Percentiles rank a stretch among this genome's conserved stretches.
These are phyloP conservation scores for Mallotus villosus DNA, from an alignment of 2,797 vertebrate species.

Conservation along the genomic window DNA sequence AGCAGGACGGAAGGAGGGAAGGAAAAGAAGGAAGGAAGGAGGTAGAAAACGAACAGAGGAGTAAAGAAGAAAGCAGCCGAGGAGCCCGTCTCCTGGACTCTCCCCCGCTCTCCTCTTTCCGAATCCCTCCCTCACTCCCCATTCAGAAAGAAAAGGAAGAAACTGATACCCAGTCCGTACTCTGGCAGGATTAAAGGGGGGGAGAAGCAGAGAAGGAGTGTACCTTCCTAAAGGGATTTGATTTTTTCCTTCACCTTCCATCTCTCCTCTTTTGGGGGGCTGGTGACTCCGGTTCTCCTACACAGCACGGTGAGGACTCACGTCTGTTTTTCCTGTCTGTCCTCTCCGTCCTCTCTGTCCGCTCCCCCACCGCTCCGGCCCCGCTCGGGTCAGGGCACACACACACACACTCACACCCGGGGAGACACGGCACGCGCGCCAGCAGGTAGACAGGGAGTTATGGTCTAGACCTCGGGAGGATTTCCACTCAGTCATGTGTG, in stretches of 20 bases:
- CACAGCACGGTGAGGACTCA: constrained; percentile 51
- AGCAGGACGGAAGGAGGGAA: constrained; percentile 48
- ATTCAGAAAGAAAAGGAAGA: constrained; percentile 43
- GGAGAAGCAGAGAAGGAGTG: constrained; percentile 54
- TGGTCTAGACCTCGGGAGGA: constrained; percentile 49
- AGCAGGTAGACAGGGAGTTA: constrained; percentile 47
- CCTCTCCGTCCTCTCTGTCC: constrained; percentile 35
- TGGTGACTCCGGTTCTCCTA: constrained; percentile 39
- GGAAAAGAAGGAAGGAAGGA: constrained; percentile 28
- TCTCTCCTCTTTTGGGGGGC: constrained; percentile 55
- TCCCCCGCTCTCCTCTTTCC: not conserved
- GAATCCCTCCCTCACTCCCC: constrained; percentile 19
- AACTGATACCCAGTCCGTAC: constrained; percentile 40
- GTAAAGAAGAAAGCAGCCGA: constrained; percentile 25
- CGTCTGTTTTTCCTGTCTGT: constrained; percentile 56
- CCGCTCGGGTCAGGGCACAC: constrained; percentile 11
- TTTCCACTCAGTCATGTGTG: constrained; percentile 63
- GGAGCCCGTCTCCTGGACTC: constrained; percentile 9
- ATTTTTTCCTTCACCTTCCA: constrained; percentile 6
- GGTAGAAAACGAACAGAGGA: not conserved
- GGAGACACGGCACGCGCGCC: constrained; percentile 35
- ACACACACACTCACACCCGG: constrained; percentile 20
- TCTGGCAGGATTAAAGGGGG: constrained; percentile 44
- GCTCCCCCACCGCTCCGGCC: constrained; percentile 39
- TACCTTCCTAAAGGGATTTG: constrained; percentile 65